Evolutionary conservation across 2,797 vertebrate species (phyloP), one percentile per base, ranked within the genome.

Genomic region (Cichlasoma orientale): DNA sequence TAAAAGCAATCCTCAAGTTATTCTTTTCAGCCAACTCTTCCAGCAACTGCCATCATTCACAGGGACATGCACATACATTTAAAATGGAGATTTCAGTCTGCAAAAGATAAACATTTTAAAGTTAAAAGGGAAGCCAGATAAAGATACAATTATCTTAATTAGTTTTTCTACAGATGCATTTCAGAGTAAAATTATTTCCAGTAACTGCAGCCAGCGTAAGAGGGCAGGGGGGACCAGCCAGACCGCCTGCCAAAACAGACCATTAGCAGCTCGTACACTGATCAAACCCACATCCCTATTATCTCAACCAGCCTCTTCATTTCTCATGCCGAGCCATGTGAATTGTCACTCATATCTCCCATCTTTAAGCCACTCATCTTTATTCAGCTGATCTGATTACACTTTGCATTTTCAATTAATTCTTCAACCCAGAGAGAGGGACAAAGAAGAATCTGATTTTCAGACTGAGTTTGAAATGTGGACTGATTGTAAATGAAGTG

Each of bases 301-400:
- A 87, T 86, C 68, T 80, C 78, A 61, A 80, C 56, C 81, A 84
- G 83, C 76, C 72, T 85, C 81, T 82, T 73, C 72, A 78, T 82
- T 86, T 71, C 84, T 83, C 78, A 77, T 80, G 78, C 78, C 56
- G 55, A 80, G 74, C 74, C 82, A 72, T 75, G 71, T 78, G 85
- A 85, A 80, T 86, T 85, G 77, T 85, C 80, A 61, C 81, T 86
- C 75, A 58, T 74, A 78, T 88, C 88, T 86, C 75, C 84, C 72
- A 84, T 90, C 80, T 86, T 85, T 77, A 80, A 86, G 72, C 72
- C 82, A 82, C 87, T 90, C 90, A 86, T 92, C 76, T 89, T 82
- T 89, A 88, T 91, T 92, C 83, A 82, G 82, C 61, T 80, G 56
- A 91, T 92, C 79, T 91, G 92, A 92, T 92, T 90, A 88, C 83